Evolutionary conservation across 2,797 vertebrate genomes (phyloP).

Genomic region (Lycodopsis pacificus): DNA sequence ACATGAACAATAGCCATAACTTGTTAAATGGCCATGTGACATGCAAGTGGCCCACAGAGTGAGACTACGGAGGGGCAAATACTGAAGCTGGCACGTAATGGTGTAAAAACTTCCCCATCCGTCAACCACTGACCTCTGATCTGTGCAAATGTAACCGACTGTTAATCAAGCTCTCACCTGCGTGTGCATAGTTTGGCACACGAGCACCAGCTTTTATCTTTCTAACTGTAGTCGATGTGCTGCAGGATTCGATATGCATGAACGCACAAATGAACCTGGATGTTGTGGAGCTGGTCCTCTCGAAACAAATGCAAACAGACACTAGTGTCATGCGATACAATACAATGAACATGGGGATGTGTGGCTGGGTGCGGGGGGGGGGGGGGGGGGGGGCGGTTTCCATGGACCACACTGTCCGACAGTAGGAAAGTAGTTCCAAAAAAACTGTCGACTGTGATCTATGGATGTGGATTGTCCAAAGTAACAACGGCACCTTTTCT

Average conservation of each 20-base stretch:
- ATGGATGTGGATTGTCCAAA: background rate
- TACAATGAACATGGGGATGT: background rate
- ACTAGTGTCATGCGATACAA: background rate
- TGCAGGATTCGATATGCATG: background rate
- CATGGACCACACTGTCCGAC: background rate
- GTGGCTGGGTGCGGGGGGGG: background rate
- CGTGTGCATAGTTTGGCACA: background rate
- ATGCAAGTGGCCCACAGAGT: slow-evolving; percentile 53
- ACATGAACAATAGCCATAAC: slow-evolving; percentile 65
- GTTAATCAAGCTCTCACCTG: slow-evolving; percentile 30
- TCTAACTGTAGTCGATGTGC: slow-evolving; percentile 3
- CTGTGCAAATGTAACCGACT: slow-evolving; percentile 16
- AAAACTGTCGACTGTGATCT: background rate
- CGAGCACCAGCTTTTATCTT: background rate
- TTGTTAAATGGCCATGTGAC: slow-evolving; percentile 67
- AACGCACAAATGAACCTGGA: background rate
- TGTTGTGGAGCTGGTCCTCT: background rate
- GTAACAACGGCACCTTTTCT: background rate
- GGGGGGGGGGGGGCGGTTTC: background rate
- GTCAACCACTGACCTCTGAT: slow-evolving; percentile 29
- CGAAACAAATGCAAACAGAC: slow-evolving; percentile 9
- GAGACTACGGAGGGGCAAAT: slow-evolving; percentile 31
- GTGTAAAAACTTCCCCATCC: slow-evolving; percentile 23
- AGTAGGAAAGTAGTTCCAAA: background rate
- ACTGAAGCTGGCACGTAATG: slow-evolving; percentile 7